Evolutionary conservation across 2,113 vertebrate species (phyloP), one percentile per base, ranked within the genome.

Genomic region (Calonectris borealis): DNA sequence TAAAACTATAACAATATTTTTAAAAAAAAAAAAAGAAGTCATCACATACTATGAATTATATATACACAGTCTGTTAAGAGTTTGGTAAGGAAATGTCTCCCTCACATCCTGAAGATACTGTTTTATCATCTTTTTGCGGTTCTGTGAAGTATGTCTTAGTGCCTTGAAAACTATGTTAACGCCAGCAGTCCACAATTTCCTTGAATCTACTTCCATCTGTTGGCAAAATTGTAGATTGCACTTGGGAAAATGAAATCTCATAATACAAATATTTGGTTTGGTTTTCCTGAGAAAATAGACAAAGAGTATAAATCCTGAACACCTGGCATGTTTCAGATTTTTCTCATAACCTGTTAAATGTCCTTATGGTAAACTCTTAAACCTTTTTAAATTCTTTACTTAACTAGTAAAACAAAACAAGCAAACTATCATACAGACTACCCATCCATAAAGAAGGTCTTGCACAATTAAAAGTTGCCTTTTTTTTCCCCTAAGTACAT

Each of bases 161-260:
- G 14, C 6, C 9, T 22, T 40, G 44, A 29, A n/a, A 16, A 69
- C 2, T 10, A 4, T 11, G 17, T 3, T 21, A 26, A 8, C 2
- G 16, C 6, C 11, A 31, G 6, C 9, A n/a, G n/a, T 34, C 15
- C n/a, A 4, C 12, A n/a, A 96, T 97, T 95, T 90, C 58, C 38
- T 97, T 94, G 92, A 77, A n/a, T 96, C 69, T 97, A 57, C 85
- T 95, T 88, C 97, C 97, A 97, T 80, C 97, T 93, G 49, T 91
- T 93, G 97, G 88, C 58, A 68, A 31, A 83, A 94, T 6, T 26
- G 34, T 49, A 94, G 51, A 94, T 16, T 75, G 54, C 69, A 29
- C 24, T 38, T 64, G 25, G 27, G 49, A 89, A 94, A 78, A 29
- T 19, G 10, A 82, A 83, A 46, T 60, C 27, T 46, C n/a, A 0